A percentile compares a stretch with the other conserved stretches of the same genome.
Conservation (phyloP, 2,888 invertebrate genomes). For the Conomelus anceps region DNA sequence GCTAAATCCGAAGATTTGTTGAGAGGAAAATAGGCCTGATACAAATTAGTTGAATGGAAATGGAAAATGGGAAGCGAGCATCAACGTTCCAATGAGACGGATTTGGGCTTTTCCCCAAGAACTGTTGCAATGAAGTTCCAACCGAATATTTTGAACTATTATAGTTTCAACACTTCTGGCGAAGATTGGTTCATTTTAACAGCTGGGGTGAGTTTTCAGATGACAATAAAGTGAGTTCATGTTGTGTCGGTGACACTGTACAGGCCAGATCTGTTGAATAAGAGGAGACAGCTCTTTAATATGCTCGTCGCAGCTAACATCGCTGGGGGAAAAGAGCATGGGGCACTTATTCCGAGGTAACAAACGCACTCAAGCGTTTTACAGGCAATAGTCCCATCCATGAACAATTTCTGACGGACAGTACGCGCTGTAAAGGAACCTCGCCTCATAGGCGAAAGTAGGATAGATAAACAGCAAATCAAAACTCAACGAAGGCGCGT, state of each 20-base stretch:
- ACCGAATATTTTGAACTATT: background rate
- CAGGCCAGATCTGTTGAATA: background rate
- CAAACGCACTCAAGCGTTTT: background rate
- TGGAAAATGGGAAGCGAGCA: background rate
- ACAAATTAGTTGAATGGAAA: background rate
- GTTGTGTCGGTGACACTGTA: too few species aligned
- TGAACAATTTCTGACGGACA: background rate
- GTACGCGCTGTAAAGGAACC: background rate
- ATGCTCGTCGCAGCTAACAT: background rate
- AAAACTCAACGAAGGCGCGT: background rate
- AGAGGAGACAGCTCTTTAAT: background rate
- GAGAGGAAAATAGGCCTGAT: background rate
- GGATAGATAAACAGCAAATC: background rate
- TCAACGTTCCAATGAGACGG: background rate
- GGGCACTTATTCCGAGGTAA: background rate
- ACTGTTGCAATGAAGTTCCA: background rate
- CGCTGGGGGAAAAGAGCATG: background rate
- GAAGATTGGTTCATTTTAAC: background rate
- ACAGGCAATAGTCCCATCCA: background rate
- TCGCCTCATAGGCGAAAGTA: background rate
- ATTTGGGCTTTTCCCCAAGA: background rate
- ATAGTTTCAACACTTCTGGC: background rate
- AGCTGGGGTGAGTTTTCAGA: background rate
- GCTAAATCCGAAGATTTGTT: background rate
- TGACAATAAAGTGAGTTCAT: background rate